Evolutionary conservation across 2,113 vertebrate species (phyloP), one percentile per base, ranked within the genome.

Genomic region (Chelonoidis abingdonii): DNA sequence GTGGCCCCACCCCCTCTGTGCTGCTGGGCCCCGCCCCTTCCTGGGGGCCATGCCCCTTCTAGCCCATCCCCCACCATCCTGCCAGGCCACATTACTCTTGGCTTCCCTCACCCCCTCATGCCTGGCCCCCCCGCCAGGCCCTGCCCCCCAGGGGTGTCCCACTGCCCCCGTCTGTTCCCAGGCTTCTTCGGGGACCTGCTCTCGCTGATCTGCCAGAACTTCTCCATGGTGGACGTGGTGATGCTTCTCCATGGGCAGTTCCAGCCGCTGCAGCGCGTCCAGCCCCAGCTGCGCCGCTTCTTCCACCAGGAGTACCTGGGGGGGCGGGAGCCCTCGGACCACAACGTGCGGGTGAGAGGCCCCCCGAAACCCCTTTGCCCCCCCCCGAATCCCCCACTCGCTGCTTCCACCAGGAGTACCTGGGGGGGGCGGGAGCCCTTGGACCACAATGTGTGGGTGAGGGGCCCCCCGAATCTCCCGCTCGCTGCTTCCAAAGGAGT

Each of bases 211-310:
- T 99, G 99, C 95, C 99, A 99, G 98, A 99, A 98, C 31, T 99
- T 99, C 95, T 99, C 99, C 84, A 99, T 99, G 99, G 98, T 99
- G 9, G 99, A 99, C 62, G 98, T 99, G 98, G 99, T 99, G 80
- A 98, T 99, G 98, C 98, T 99, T 89, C 98, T 99, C 3, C 99
- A 99, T 0, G 99, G 99, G 5, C 99, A 99, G 95, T 99, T 99
- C 92, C 99, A 99, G 97, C 99, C 99, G 0, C 97, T 99, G 80
- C 98, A 98, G 87, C 98, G 99, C 59, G 99, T 99, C 91, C 99
- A 99, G 97, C 99, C 99, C 2, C 99, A 99, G 91, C 98, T 99
- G 69, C 96, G 98, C n/a, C 97, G 98, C 94, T 99, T 99, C 97
- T 99, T 99, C 98, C 98, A 97, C 50, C 98, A 99, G 97, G 98